Evolutionary conservation across 2,797 vertebrate genomes (phyloP), one percentile per base, ranked within the genome.

Genomic region (Brachyrhaphis roseni): DNA sequence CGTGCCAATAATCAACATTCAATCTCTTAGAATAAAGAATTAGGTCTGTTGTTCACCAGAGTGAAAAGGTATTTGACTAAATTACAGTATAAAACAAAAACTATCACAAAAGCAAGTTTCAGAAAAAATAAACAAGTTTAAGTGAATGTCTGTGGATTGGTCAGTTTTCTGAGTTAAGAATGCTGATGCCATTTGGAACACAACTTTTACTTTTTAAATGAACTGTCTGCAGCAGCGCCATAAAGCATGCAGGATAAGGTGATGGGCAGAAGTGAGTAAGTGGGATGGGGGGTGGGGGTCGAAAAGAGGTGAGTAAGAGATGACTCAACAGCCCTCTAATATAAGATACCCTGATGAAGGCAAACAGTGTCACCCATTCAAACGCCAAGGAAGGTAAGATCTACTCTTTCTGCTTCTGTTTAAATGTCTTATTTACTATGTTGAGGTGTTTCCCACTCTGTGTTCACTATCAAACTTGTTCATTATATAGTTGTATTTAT

Each of bases 301-400:
- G 34, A 84, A 77, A 80, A 91, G 89, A 92, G 89, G 93, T 96
- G 95, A 96, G 94, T 96, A 95, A 96, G 89, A 91, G 91, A 94
- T 96, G 95, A 96, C 91, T 96, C 95, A 96, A 95, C 94, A 92
- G 76, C 86, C 81, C 88, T 89, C 83, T 78, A 87, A 91, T 96
- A 96, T 96, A 96, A 95, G 95, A 95, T 89, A 81, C 71, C 87
- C 91, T 89, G 89, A 96, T 95, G 94, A 91, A 93, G 89, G 76
- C 86, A 11, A 78, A 86, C 79, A 84, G 87, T 87, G 86, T 87
- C 86, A 93, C 53, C 91, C 84, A 77, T 89, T 72, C 84, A 83
- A 81, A 83, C 90, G 75, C 66, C 93, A 86, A 79, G 72, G 39
- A 81, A 93, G 96, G 95, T 96, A 96, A 95, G 96, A 82, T 83